Percentiles rank a stretch among this genome's conserved stretches.
phyloP scores from a whole-genome alignment of 2,888 invertebrate species.

The Onthophagus sagittarius region DNA sequence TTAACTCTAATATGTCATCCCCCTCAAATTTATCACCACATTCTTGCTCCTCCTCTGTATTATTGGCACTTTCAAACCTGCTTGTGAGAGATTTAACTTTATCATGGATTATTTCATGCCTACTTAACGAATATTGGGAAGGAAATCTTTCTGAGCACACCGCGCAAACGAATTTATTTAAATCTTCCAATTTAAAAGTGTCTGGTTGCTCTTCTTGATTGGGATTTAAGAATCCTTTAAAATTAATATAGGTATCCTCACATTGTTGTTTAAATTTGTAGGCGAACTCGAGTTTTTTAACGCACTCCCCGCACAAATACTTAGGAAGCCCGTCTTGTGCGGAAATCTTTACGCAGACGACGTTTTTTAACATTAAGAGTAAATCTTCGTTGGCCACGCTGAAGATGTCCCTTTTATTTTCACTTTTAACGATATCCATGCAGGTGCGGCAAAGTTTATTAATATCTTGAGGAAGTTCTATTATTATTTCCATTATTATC shows the following conservation, averaged over 20 bases:
- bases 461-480: conserved; percentile 31
- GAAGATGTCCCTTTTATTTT: conserved; percentile 17
- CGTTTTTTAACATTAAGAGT: conserved; percentile 25
- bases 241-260: conserved; percentile 28
- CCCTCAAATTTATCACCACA: not conserved
- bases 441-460: conserved; percentile 32
- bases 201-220: not conserved
- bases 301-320: conserved; percentile 32
- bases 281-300: conserved; percentile 27
- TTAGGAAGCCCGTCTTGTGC: conserved; percentile 33
- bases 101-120: conserved; percentile 25
- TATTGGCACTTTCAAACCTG: conserved; percentile 10
- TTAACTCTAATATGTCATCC: conserved; percentile 11
- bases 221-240: conserved; percentile 24
- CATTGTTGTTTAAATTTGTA: conserved; percentile 34
- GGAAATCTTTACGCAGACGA: conserved; percentile 24
- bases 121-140: conserved; percentile 26
- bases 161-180: conserved; percentile 17
- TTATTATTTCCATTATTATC: conserved; percentile 26
- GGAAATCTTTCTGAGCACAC: conserved; percentile 18
- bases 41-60: conserved; percentile 1
- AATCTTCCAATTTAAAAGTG: not conserved
- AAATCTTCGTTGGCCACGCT: conserved; percentile 22
- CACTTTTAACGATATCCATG: conserved; percentile 26
- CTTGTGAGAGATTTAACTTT: conserved; percentile 18